These are phyloP conservation scores for Sebastes hubbsi DNA, from an alignment of 2,797 vertebrate genomes.

Conservation along the genomic window DNA sequence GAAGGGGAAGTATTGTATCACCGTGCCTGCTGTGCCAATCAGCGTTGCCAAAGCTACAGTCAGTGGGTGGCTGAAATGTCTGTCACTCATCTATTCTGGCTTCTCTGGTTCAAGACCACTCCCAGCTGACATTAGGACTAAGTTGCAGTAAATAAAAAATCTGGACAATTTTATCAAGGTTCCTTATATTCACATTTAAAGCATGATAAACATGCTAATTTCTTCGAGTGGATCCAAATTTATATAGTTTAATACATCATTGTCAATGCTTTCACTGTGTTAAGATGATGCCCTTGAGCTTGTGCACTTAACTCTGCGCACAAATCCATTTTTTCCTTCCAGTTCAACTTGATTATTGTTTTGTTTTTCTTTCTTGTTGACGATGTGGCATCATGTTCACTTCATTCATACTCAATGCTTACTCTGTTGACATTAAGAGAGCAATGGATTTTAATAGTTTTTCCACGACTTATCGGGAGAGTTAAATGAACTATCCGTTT, in stretches of 20 bases:
- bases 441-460: conserved; percentile 97
- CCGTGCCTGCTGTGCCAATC: conserved; percentile 75
- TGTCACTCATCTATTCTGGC: conserved; percentile 59
- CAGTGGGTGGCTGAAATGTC: conserved; percentile 72
- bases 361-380: conserved; percentile 65
- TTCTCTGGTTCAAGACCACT: conserved; percentile 17
- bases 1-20: conserved; percentile 54
- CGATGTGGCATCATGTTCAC: conserved; percentile 72
- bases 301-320: conserved; percentile 48
- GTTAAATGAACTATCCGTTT: conserved; percentile 99
- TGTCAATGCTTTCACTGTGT: conserved; percentile 41
- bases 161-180: conserved; percentile 25
- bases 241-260: conserved; percentile 39
- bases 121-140: conserved; percentile 15
- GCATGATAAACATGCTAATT: conserved; percentile 12
- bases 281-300: conserved; percentile 50
- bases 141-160: conserved; percentile 17
- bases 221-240: conserved; percentile 15
- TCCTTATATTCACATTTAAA: conserved; percentile 17
- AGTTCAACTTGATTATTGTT: conserved; percentile 77
- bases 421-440: conserved; percentile 96
- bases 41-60: conserved; percentile 67
- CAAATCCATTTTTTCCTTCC: conserved; percentile 50
- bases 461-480: conserved; percentile 93
- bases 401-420: conserved; percentile 92